Evolutionary conservation across 2,113 vertebrate genomes (phyloP), one percentile per base, ranked within the genome.

Genomic region (Perccottus glenii): DNA sequence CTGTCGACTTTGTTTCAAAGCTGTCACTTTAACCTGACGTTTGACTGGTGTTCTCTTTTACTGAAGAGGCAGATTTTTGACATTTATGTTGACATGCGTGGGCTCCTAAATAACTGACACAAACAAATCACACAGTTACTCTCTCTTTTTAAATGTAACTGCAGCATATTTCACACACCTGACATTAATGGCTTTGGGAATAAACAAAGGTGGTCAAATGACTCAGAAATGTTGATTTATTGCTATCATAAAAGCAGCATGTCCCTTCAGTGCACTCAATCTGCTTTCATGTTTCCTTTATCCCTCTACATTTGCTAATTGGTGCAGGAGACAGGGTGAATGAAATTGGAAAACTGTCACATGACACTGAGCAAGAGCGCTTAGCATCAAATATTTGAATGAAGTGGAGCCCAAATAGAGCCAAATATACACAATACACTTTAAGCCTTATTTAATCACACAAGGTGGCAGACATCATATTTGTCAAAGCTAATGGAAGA

Each of bases 81-180:
- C 16, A 57, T 52, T 43, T 59, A 45, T 38, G 5, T 9, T 11
- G 11, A 40, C 11, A 35, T 47, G 43, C 3, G 5, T 48, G 56
- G 11, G 0, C 42, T 60, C 27, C 27, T 33, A 47, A 42, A 47
- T 45, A 73, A 63, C 32, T 47, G 49, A 38, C 35, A 64, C 3
- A 42, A 7, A 36, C 35, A 60, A 36, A 32, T 33, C 9, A 1
- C 4, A 15, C 12, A 65, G 46, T 64, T 14, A 5, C 7, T 8
- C 44, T 8, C 44, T 67, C 9, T 47, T 73, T 64, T 59, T 44
- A 43, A 57, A 63, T 52, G 57, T 55, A 46, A 70, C 35, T 77
- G 52, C 52, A 59, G 84, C 67, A 60, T 58, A 73, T 85, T 80
- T 80, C 85, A 82, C 67, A 58, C 62, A 42, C 55, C 73, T 67